Evolutionary conservation across 2,797 vertebrate genomes (phyloP), one percentile per base, ranked within the genome.

Genomic region (Alectoris magna): DNA sequence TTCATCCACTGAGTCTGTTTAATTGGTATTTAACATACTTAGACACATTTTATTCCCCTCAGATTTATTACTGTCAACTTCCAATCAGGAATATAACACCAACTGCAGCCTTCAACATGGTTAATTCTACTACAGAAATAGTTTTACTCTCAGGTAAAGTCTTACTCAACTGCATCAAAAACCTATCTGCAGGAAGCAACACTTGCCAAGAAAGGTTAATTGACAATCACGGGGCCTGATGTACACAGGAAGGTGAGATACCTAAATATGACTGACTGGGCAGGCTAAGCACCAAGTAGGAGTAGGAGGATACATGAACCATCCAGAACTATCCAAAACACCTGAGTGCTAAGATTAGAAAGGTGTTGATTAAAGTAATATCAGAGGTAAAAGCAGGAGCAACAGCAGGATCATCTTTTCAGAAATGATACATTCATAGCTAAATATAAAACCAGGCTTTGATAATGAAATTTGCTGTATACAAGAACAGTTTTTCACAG

Each of bases 391-490:
- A 90, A 92, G 18, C 62, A 85, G 49, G 22, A 93, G 14, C 56
- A 84, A 12, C 9, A 36, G 58, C 26, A 85, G 48, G 26, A 90
- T 75, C 22, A n/a, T 71, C 39, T 94, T 91, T 88, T 86, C 64
- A 73, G 83, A 95, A 87, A 90, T 64, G 63, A 87, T 77, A 63
- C 23, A 66, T 85, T 81, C 83, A 84, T 24, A 82, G 64, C 44
- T 94, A 91, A 91, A 95, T 81, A 74, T 34, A 91, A 91, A 75
- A 13, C 46, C 55, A 84, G 79, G 67, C 34, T 81, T 84, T 83
- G 60, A 56, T 66, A 94, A 87, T 59, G 55, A 62, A 88, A 82
- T 24, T 46, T 69, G 73, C 21, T n/a, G 39, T 44, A 41, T 38
- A 87, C 66, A 38, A 63, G 75, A 91, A 60, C 3, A 75, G 29